Evolutionary conservation across 1,140 invertebrate species (phyloP), one percentile per base, ranked within the genome.

Genomic region (Acromyrmex heyeri): DNA sequence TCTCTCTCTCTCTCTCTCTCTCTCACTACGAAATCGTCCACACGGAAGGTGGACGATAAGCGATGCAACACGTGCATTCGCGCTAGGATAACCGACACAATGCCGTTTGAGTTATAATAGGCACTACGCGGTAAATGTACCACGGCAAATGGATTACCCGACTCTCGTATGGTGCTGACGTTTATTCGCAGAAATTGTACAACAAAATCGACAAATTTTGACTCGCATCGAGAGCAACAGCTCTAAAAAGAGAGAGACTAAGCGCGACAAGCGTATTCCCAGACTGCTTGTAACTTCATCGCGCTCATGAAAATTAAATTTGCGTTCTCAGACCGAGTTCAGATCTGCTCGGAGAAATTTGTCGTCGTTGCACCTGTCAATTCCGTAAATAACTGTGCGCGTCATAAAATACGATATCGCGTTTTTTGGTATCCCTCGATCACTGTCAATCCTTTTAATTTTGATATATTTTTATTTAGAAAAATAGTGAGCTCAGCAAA

Each of bases 61-160:
- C 78, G 64, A 48, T 34, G 78, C 64, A 70, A 81, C 78, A 81
- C 65, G 78, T 81, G 53, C 65, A 21, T 59, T 55, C 38, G 24
- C 44, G 50, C 24, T 34, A 65, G 27, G 53, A 81, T 38, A 67
- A 21, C 34, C 65, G 77, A 69, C 21, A 55, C 50, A 70, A 70
- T 57, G 78, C 50, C 64, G 21, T 44, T 57, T 59, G 78, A 81
- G 50, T 70, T 57, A 81, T 81, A 70, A 70, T 57, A 57, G 76
- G n/a, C 27, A 53, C 21, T 38, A 21, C 48, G 30, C 48, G 64
- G 62, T 62, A 79, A 79, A 81, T 70, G 78, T 70, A 70, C 27
- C 77, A 48, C 62, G 65, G 65, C 53, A 67, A 67, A 79, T 67
- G 62, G 78, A 38, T 69, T 55, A 24, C 50, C 27, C 77, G 64